phyloP scores from a whole-genome alignment of 1,140 invertebrate species.

The Anoplolepis gracilipes region DNA sequence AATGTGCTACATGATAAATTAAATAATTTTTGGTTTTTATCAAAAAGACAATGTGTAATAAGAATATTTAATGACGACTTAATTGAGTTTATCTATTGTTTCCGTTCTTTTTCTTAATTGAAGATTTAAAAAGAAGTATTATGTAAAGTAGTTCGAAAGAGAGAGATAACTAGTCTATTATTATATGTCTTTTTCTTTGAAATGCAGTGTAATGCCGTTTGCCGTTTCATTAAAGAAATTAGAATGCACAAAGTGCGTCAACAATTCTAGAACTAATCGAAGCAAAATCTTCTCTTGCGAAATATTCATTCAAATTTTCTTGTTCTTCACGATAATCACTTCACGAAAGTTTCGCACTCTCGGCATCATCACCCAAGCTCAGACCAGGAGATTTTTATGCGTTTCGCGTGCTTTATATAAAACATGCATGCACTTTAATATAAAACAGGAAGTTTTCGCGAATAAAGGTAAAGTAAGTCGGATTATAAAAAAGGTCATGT shows the following conservation, averaged over 20 bases:
- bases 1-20: not conserved
- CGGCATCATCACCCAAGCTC: not conserved
- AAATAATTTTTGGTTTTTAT: not conserved
- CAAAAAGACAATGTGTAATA: not conserved
- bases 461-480: conserved; percentile 31
- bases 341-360: conserved; percentile 11
- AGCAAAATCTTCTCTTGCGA: not conserved
- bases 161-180: not conserved
- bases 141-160: not conserved
- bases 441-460: conserved; percentile 19
- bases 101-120: conserved; percentile 1
- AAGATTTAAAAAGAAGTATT: not conserved
- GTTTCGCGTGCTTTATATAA: conserved; percentile 31
- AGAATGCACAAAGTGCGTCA: not conserved
- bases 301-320: conserved; percentile 18
- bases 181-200: not conserved
- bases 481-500: conserved; percentile 15
- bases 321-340: not conserved
- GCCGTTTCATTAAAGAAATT: conserved; percentile 33
- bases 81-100: conserved; percentile 19
- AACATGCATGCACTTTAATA: conserved; percentile 30
- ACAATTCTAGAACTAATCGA: not conserved
- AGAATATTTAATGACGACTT: conserved; percentile 7
- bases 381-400: conserved; percentile 16
- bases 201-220: conserved; percentile 10